Conservation (phyloP, 2,888 invertebrate genomes). For the Sussaba pulchella region DNA sequence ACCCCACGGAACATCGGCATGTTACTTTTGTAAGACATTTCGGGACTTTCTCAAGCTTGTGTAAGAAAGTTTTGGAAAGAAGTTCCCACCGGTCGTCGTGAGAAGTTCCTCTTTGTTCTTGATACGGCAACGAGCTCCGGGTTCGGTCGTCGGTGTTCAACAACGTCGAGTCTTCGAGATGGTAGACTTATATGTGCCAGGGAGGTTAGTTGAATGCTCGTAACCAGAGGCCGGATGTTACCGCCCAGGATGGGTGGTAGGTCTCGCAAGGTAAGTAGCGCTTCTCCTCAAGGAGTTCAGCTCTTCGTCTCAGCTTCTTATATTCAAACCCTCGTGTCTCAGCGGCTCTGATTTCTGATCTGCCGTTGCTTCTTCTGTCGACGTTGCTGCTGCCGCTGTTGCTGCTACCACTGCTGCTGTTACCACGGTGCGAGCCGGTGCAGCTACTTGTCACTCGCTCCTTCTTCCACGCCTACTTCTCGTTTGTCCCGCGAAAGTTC, state of each 20-base stretch:
- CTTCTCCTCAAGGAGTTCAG: constrained; percentile 56
- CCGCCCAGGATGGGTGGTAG: constrained; percentile 82
- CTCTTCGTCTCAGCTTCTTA: constrained; percentile 9
- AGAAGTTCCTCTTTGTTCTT: constrained; percentile 61
- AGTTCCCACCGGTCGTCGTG: constrained; percentile 71
- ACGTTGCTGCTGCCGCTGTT: constrained; percentile 47
- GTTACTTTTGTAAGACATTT: constrained; percentile 52
- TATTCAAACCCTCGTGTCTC: constrained; percentile 56
- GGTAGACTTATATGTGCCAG: neutral
- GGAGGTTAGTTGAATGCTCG: constrained; percentile 78
- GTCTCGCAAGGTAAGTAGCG: constrained; percentile 73
- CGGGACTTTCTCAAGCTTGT: constrained; percentile 57
- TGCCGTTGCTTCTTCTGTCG: constrained; percentile 58
- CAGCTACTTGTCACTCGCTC: constrained; percentile 80
- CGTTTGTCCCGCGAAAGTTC: constrained; percentile 73
- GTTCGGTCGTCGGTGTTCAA: neutral
- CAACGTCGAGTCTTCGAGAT: constrained; percentile 43
- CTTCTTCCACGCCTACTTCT: constrained; percentile 73
- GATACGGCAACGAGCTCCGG: constrained; percentile 51
- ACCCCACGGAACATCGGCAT: neutral
- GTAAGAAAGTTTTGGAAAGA: constrained; percentile 67
- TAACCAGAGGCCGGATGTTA: constrained; percentile 84
- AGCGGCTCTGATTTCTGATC: constrained; percentile 83
- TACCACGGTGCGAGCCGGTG: constrained; percentile 75
- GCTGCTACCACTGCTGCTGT: constrained; percentile 33